Evolutionary conservation across 2,113 vertebrate genomes (phyloP).

Genomic region (Puffinus mauretanicus): DNA sequence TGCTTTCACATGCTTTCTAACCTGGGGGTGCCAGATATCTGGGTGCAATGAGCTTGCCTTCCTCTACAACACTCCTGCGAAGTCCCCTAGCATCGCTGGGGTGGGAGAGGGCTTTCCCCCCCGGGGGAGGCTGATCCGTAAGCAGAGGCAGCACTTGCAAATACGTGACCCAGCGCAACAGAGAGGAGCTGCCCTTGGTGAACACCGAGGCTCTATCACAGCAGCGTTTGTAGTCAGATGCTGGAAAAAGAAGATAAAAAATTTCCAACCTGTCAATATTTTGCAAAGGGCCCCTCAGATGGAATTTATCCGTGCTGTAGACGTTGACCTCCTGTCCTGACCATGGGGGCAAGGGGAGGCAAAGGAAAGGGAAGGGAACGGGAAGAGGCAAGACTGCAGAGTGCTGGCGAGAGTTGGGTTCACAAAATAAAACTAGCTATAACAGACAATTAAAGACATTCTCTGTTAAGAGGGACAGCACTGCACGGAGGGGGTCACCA

Average conservation of each 20-base stretch:
- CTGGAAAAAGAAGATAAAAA: not conserved
- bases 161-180: accelerated
- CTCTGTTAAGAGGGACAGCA: not conserved
- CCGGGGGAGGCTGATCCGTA: accelerated
- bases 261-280: not conserved
- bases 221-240: not conserved
- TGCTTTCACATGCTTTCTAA: not conserved
- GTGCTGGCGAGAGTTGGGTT: not conserved
- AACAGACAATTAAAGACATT: not conserved
- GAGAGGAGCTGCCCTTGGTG: not conserved
- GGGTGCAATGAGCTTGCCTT: not conserved
- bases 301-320: not conserved
- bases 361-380: not conserved
- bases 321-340: not conserved
- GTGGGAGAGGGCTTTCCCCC: not conserved
- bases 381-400: not conserved
- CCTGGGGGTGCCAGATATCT: not conserved
- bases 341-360: not conserved
- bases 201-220: accelerated
- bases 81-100: accelerated
- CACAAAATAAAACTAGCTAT: not conserved
- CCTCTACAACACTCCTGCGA: not conserved
- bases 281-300: not conserved
- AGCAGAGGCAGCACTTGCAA: not conserved
- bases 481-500: not conserved